Base-by-base conservation (phyloP, 2,888 invertebrate genomes). In the Trichacis sp. region DNA sequence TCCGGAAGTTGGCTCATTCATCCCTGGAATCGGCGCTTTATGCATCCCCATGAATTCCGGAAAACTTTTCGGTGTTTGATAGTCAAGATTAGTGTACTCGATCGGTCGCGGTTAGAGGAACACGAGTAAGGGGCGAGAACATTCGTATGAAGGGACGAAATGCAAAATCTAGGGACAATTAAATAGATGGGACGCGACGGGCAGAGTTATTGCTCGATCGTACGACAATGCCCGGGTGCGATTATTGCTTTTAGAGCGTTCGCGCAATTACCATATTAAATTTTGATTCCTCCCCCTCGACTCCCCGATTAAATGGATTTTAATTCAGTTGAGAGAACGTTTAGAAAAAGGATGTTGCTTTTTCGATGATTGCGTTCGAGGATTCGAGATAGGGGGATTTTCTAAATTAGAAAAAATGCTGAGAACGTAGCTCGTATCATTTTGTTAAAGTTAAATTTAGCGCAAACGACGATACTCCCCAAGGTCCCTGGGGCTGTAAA, bases 181-280 rank as follows among this genome's bases (percentile, higher is more conserved):
- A 69, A 69, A 65, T 69, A 66, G 58, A 66, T 66, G 69, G 65
- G 57, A 62, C 58, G 65, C 59, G 69, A 60, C 54, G 61, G 49
- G 50, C 60, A 65, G 63, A 69, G 36, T 65, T 65, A 69, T 65
- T 59, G 64, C 55, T 17, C 40, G 54, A 46, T 52, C 58, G 55
- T 55, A 52, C 29, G 50, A 51, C 57, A 56, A 12, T 49, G 50
- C 62, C 56, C 64, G 61, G 62, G 62, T 60, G 60, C 62, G 65
- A 65, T 69, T 65, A 69, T 65, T 63, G 69, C 69, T 69, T 65
- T 69, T 69, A 69, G 58, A 63, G 65, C 63, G 64, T 69, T 65
- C 59, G 60, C 60, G 65, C 65, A 65, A 69, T 69, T 69, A 63
- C 56, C 59, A 52, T 64, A 65, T 65, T 69, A 65, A 63, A 64